phyloP scores from a whole-genome alignment of 2,797 vertebrate genomes.

The Pangasius djambal region DNA sequence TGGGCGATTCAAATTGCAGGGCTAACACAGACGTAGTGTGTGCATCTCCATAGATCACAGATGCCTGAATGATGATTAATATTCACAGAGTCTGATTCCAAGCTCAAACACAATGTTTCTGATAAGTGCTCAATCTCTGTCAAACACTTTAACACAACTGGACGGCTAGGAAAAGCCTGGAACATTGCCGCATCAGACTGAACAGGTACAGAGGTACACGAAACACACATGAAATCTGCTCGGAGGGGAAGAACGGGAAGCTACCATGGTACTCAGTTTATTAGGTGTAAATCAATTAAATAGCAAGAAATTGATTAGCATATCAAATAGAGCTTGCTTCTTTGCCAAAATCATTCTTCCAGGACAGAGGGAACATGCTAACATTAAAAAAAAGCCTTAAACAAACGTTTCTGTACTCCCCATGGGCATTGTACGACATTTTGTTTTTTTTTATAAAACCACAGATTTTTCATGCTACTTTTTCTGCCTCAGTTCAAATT shows the following conservation, averaged over 20 bases:
- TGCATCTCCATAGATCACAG: conserved; percentile 40
- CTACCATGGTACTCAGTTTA: conserved; percentile 32
- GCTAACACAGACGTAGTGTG: conserved; percentile 25
- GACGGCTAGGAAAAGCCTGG: conserved; percentile 60
- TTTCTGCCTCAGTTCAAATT: conserved; percentile 32
- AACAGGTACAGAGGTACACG: neutral
- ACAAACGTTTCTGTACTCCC: conserved; percentile 10
- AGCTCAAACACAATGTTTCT: conserved; percentile 69
- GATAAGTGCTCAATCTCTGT: conserved; percentile 65
- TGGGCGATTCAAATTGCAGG: conserved; percentile 47
- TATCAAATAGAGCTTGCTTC: conserved; percentile 37
- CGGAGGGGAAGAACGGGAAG: neutral
- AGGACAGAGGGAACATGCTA: conserved; percentile 35
- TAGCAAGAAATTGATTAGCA: conserved; percentile 50
- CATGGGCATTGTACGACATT: neutral
- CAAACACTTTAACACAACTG: conserved; percentile 19
- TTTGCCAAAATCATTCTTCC: conserved; percentile 33
- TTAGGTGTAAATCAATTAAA: conserved; percentile 55
- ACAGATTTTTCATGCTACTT: conserved; percentile 23
- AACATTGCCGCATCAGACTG: neutral
- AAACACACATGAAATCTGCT: conserved; percentile 11
- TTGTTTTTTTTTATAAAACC: neutral
- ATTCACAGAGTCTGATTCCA: conserved; percentile 62
- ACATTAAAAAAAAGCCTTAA: conserved; percentile 35
- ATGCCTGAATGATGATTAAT: conserved; percentile 69